phyloP scores from a whole-genome alignment of 2,797 vertebrate genomes.

The Galaxias olidus region DNA sequence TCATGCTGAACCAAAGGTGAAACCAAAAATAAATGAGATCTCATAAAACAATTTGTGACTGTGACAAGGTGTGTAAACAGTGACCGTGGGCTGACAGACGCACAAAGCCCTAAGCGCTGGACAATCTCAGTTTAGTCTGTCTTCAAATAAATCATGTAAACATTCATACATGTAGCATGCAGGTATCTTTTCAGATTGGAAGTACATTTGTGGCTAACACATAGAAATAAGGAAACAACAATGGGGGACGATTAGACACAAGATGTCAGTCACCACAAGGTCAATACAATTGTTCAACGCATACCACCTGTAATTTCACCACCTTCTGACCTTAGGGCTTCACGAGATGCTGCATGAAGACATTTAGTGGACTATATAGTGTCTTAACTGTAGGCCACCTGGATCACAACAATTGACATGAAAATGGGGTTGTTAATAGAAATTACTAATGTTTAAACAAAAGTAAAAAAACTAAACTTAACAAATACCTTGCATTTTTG shows the following conservation, averaged over 20 bases:
- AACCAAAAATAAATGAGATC: conserved; percentile 36
- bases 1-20: not conserved
- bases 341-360: no score
- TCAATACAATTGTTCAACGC: no score
- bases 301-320: no score
- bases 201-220: conserved; percentile 42
- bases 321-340: no score
- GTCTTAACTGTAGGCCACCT: no score
- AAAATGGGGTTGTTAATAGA: no score
- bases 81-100: conserved; percentile 51
- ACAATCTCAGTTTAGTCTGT: conserved; percentile 42
- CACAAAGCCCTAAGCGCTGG: conserved; percentile 38
- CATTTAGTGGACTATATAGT: no score
- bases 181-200: conserved; percentile 48
- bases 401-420: no score
- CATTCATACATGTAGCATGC: conserved; percentile 45
- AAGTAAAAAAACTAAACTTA: no score
- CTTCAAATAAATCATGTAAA: conserved; percentile 47
- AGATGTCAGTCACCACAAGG: no score
- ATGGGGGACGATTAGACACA: not conserved
- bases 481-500: no score
- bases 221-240: conserved; percentile 12
- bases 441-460: no score
- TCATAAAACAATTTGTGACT: conserved; percentile 47
- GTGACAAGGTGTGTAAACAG: conserved; percentile 54